phyloP scores from a whole-genome alignment of 2,113 vertebrate species.

The Craseonycteris thonglongyai region DNA sequence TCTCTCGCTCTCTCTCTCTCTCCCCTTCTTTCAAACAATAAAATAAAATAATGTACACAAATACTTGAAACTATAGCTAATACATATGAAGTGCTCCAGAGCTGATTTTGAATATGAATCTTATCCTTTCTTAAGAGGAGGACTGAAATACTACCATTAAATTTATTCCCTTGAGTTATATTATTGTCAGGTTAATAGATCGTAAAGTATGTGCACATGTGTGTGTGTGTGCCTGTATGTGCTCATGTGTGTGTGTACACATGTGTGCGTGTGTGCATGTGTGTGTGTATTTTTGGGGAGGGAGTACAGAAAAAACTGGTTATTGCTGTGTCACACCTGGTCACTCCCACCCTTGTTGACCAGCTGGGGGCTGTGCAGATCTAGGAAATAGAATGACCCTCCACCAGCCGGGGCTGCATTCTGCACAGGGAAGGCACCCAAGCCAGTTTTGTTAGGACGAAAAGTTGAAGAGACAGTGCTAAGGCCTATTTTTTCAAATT shows the following conservation, averaged over 20 bases:
- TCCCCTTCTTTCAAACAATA: too few species aligned
- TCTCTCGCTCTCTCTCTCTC: too few species aligned
- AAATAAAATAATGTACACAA: background rate
- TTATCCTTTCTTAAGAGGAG: background rate
- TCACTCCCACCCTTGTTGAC: background rate
- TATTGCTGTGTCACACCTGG: background rate
- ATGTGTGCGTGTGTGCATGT: fast-evolving
- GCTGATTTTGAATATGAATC: background rate
- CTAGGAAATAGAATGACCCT: background rate
- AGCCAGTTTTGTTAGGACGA: background rate
- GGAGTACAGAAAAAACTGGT: background rate
- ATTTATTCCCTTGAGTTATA: background rate
- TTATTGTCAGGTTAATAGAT: background rate
- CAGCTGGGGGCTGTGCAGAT: background rate
- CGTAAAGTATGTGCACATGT: background rate
- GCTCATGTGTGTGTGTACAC: background rate
- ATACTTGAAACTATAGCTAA: background rate
- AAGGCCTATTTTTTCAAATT: background rate
- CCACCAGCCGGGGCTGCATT: background rate
- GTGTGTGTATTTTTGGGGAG: background rate
- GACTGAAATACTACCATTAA: background rate
- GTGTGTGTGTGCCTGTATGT: background rate
- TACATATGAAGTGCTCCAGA: background rate
- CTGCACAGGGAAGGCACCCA: background rate
- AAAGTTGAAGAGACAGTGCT: background rate